Conservation (phyloP, 2,888 invertebrate species). For the Exephanes ischioxanthus region DNA sequence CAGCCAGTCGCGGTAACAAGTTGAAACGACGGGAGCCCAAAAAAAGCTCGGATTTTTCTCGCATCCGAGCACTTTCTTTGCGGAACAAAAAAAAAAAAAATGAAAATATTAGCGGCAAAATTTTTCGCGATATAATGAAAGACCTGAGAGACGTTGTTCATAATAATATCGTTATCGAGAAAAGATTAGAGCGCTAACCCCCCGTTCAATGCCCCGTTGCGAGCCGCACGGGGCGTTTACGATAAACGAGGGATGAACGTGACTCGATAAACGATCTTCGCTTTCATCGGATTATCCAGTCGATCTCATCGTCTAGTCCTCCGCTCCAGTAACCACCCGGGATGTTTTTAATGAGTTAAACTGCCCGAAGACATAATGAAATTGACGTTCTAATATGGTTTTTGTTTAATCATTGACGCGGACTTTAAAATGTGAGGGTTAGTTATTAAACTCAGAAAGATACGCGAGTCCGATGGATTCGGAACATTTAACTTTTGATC, state of each 20-base stretch:
- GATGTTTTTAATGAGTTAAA: constrained; percentile 5
- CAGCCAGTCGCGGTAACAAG: constrained; percentile 3
- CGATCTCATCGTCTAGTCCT: constrained; percentile 20
- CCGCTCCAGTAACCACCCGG: not conserved
- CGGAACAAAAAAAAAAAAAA: constrained; percentile 6
- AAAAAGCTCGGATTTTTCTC: not conserved
- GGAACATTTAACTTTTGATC: too few species aligned
- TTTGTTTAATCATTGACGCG: not conserved
- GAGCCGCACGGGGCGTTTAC: constrained; percentile 17
- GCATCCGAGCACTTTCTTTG: not conserved
- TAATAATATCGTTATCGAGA: constrained; percentile 52
- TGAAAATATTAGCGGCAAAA: constrained; percentile 10
- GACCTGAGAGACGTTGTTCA: constrained; percentile 39
- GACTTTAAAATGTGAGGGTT: not conserved
- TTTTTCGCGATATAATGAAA: constrained; percentile 19
- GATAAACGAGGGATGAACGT: constrained; percentile 61
- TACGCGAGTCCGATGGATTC: too few species aligned
- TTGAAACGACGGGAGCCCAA: not conserved
- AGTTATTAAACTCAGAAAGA: not conserved
- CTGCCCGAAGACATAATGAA: not conserved
- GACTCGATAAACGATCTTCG: constrained; percentile 57
- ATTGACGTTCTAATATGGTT: not conserved
- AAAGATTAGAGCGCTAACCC: constrained; percentile 31
- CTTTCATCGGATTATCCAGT: constrained; percentile 47
- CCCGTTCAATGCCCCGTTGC: constrained; percentile 9